These are phyloP conservation scores for Cantharis nigra DNA, from an alignment of 2,888 invertebrate genomes.

Conservation along the genomic window DNA sequence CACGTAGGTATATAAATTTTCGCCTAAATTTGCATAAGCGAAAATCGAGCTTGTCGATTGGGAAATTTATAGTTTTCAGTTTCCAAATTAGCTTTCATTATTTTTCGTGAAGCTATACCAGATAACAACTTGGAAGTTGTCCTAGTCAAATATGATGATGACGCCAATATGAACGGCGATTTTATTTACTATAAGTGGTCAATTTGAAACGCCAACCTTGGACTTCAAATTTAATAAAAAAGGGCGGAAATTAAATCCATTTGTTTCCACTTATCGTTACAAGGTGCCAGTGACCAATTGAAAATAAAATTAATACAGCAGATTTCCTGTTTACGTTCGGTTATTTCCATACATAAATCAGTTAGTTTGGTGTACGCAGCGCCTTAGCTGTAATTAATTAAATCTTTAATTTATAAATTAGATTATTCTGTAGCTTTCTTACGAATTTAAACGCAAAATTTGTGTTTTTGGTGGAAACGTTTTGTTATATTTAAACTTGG, in stretches of 20 bases:
- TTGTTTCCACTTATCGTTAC: neutral
- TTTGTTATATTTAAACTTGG: slow-evolving; percentile 7
- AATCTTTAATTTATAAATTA: neutral
- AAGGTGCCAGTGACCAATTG: neutral
- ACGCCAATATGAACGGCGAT: slow-evolving; percentile 4
- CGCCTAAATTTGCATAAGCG: neutral
- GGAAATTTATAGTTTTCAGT: neutral
- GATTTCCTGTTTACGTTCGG: neutral
- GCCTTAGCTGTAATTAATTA: neutral
- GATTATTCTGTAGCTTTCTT: neutral
- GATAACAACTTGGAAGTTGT: neutral
- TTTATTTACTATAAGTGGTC: slow-evolving; percentile 10
- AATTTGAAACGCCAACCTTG: slow-evolving; percentile 7
- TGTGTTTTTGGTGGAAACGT: neutral
- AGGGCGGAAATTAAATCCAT: neutral
- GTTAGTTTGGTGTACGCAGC: neutral
- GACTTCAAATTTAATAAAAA: neutral
- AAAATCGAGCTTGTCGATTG: neutral
- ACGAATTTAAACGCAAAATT: neutral
- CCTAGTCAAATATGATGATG: slow-evolving; percentile 11
- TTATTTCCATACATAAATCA: neutral
- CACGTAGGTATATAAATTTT: neutral
- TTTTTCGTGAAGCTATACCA: neutral
- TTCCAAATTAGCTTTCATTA: neutral
- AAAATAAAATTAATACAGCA: neutral